phyloP scores from a whole-genome alignment of 2,797 vertebrate species.

The Galagoides demidoff region DNA sequence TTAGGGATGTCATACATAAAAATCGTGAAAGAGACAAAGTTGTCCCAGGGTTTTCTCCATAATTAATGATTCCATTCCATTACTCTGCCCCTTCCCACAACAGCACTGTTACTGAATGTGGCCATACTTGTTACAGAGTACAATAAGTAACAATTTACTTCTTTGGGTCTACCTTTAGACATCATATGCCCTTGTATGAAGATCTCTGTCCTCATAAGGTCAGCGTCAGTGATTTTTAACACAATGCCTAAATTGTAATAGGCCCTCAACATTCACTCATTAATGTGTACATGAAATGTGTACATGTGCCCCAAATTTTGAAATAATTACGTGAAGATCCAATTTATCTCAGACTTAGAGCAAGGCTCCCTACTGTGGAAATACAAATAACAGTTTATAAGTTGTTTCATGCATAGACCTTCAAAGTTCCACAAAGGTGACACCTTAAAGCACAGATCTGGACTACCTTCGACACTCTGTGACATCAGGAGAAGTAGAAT shows the following conservation, averaged over 20 bases:
- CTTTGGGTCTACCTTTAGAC: not conserved
- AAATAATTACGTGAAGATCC: not conserved
- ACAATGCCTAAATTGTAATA: not conserved
- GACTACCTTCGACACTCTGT: not conserved
- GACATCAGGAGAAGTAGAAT: not conserved
- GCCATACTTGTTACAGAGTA: not conserved
- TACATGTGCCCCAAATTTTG: not conserved
- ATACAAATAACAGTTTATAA: not conserved
- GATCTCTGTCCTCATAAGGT: not conserved
- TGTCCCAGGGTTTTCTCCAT: not conserved
- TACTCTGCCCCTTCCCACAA: not conserved
- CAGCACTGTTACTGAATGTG: not conserved
- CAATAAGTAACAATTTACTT: not conserved
- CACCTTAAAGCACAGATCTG: not conserved
- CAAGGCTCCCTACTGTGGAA: not conserved
- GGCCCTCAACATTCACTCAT: not conserved
- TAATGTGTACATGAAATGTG: not conserved
- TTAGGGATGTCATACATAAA: not conserved
- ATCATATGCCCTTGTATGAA: not conserved
- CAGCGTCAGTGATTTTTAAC: not conserved
- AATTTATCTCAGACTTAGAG: not conserved
- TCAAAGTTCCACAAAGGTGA: not conserved
- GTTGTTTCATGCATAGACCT: not conserved
- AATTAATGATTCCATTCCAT: not conserved
- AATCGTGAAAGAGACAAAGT: not conserved